phyloP scores from a whole-genome alignment of 1,140 invertebrate species.

The Bilobella aurantiaca region DNA sequence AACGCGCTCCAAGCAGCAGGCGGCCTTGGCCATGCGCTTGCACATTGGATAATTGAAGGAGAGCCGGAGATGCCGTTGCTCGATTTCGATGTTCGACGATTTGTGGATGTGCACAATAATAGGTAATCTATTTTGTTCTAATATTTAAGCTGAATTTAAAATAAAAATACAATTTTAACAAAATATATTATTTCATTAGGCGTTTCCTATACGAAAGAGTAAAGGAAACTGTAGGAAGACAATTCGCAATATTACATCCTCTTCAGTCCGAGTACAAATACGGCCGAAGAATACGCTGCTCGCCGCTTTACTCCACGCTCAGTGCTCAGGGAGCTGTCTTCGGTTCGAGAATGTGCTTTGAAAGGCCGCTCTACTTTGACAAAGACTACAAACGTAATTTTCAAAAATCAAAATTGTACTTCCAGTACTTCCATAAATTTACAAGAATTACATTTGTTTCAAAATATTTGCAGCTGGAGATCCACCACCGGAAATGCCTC shows the following conservation, averaged over 20 bases:
- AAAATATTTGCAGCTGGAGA: conserved; percentile 22
- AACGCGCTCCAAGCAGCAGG: conserved; percentile 56
- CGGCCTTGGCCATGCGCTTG: conserved; percentile 64
- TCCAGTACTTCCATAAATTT: neutral
- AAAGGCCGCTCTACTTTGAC: conserved; percentile 87
- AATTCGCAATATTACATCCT: conserved; percentile 73
- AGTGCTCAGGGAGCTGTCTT: conserved; percentile 89
- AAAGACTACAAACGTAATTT: conserved; percentile 42
- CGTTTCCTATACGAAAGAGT: conserved; percentile 87
- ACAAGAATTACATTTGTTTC: neutral
- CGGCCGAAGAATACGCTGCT: conserved; percentile 84
- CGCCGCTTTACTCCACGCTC: conserved; percentile 87
- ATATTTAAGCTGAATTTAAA: neutral
- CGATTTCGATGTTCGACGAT: conserved; percentile 82
- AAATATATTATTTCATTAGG: too few relatives aligned
- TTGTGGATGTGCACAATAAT: conserved; percentile 92
- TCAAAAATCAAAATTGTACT: neutral
- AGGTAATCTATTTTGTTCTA: conserved; percentile 15
- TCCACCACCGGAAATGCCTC: conserved; percentile 28
- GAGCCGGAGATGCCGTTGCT: conserved; percentile 70
- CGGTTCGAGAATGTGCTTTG: conserved; percentile 97
- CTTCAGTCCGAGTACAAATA: conserved; percentile 68
- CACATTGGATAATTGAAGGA: conserved; percentile 74
- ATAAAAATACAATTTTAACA: neutral
- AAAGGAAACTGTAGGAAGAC: conserved; percentile 83